Base-by-base conservation (phyloP, 2,113 vertebrate genomes). In the Syrmaticus mikado region DNA sequence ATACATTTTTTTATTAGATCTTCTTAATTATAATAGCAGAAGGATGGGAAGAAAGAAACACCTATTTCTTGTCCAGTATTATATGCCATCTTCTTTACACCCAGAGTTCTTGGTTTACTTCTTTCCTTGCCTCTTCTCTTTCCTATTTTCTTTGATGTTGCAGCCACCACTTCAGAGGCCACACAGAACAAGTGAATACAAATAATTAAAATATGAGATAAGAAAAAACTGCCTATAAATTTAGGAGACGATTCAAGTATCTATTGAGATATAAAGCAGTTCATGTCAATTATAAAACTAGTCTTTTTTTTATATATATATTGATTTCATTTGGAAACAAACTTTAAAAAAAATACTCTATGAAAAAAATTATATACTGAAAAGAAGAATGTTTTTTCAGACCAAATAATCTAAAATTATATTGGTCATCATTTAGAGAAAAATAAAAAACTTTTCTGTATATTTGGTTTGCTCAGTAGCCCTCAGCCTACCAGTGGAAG, bases 81-180 rank as follows among this genome's bases (percentile, higher is more conserved):
- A 30, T 17, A 28, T 0, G 68, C 3, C 4, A 4, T 45, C 53
- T 84, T 81, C 52, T 11, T 53, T 4, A 27, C 2, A 2, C 1
- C 27, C 40, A 17, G 6, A 76, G 4, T 50, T 77, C 5, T 45
- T 41, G 3, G 77, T 88, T 83, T 86, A 20, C 22, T 11, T 46
- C 40, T 48, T 66, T n/a, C 18, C 27, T 74, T 64, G 43, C 21
- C 32, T 85, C 13, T 74, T 81, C 45, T 62, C 22, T 80, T 73
- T 68, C 43, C 67, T 41, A 4, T 21, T 61, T 73, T 65, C n/a
- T 25, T 57, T 70, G 22, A 66, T 18, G 76, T 57, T 2, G 5
- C 45, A 74, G 13, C 11, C 55, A 25, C 22, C 72, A 30, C 3
- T 82, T 74, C 66, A 70, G 18, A 77, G 41, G 21, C 27, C 70